Conservation (phyloP, 2,888 invertebrate genomes). For the Athetis lepigone region DNA sequence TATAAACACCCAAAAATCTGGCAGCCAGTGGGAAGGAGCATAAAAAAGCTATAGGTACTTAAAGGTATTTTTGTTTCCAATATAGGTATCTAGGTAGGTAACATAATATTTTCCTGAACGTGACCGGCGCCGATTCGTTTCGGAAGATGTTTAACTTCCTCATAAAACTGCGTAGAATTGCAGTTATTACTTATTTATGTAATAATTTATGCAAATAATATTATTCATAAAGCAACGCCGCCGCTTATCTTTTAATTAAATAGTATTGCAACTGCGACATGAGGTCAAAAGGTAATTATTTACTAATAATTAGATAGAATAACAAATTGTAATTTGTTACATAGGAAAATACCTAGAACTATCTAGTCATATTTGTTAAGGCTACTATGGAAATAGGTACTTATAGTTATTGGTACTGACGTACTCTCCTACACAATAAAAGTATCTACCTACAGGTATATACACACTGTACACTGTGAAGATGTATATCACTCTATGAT, state of each 20-base stretch:
- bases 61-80: slow-evolving; percentile 25
- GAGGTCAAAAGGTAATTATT: slow-evolving; percentile 30
- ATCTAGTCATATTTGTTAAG: background rate
- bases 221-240: slow-evolving; percentile 37
- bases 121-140: slow-evolving; percentile 57
- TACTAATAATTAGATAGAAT: slow-evolving; percentile 29
- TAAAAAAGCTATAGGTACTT: slow-evolving; percentile 12
- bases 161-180: slow-evolving; percentile 50
- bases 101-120: slow-evolving; percentile 43
- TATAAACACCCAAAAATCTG: background rate
- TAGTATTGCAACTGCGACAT: slow-evolving; percentile 29
- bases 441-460: slow-evolving; percentile 31
- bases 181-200: slow-evolving; percentile 28
- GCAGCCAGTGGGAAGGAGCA: background rate
- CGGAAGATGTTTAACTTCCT: slow-evolving; percentile 53
- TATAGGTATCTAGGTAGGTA: no score
- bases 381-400: background rate
- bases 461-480: slow-evolving; percentile 28
- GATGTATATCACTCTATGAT: slow-evolving; percentile 35
- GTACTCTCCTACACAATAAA: slow-evolving; percentile 28
- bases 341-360: background rate
- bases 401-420: slow-evolving; percentile 14
- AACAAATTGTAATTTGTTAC: slow-evolving; percentile 2
- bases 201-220: slow-evolving; percentile 35
- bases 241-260: slow-evolving; percentile 52